These are phyloP conservation scores for Rotaria macrura DNA, from an alignment of 2,888 invertebrate genomes.

Conservation along the genomic window DNA sequence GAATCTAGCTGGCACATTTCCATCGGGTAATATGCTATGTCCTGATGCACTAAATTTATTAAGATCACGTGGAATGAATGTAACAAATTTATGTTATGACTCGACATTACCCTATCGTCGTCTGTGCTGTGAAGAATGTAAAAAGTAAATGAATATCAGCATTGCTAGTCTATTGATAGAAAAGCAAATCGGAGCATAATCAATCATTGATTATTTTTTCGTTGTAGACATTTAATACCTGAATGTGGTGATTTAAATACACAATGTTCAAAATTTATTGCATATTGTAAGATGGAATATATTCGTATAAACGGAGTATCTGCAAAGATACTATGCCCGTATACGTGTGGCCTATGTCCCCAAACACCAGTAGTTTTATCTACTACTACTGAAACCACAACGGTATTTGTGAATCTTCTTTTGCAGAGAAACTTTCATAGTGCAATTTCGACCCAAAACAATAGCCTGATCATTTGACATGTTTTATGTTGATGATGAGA, in stretches of 20 bases:
- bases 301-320: not conserved
- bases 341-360: not conserved
- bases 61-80: not conserved
- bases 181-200: too few species aligned
- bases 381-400: not conserved
- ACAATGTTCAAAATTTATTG: not conserved
- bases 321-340: not conserved
- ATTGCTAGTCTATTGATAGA: too few species aligned
- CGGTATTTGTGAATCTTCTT: too few species aligned
- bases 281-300: not conserved
- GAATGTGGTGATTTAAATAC: not conserved
- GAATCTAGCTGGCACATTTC: not conserved
- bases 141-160: not conserved
- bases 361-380: not conserved
- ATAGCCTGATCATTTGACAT: too few species aligned
- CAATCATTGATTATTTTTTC: too few species aligned
- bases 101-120: not conserved
- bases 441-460: too few species aligned
- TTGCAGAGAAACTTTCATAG: too few species aligned
- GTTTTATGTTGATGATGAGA: too few species aligned
- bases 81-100: not conserved
- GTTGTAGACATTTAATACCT: not conserved
- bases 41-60: not conserved
- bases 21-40: not conserved
- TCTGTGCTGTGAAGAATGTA: conserved; percentile 18